phyloP scores from a whole-genome alignment of 2,113 vertebrate species.

The Myotis davidii region DNA sequence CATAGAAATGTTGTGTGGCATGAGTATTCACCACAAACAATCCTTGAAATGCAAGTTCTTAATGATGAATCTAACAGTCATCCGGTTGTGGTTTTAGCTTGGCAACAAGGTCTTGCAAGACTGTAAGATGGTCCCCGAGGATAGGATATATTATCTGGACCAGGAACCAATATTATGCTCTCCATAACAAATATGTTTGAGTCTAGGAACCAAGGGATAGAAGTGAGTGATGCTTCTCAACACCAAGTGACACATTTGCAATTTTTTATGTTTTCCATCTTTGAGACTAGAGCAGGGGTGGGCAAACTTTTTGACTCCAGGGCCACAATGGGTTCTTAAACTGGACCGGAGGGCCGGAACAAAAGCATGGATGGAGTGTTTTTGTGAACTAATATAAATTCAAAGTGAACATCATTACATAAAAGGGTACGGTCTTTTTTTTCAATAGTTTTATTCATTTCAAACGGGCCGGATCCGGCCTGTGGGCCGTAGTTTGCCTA shows the following conservation, averaged over 20 bases:
- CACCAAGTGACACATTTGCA: not conserved
- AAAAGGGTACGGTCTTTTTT: too few species aligned
- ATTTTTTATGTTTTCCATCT: not conserved
- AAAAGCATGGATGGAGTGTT: too few species aligned
- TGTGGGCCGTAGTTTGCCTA: too few species aligned
- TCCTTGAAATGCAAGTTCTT: not conserved
- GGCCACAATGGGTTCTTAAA: too few species aligned
- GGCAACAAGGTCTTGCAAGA: not conserved
- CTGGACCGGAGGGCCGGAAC: too few species aligned
- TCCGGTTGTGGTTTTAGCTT: not conserved
- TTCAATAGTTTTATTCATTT: too few species aligned
- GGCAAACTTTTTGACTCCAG: too few species aligned
- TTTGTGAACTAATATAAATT: too few species aligned
- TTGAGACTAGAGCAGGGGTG: not conserved
- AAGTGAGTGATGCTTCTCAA: not conserved
- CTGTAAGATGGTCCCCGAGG: not conserved
- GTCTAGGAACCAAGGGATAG: not conserved
- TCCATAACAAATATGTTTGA: not conserved
- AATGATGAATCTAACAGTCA: not conserved
- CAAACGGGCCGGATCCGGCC: too few species aligned
- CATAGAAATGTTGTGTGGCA: not conserved
- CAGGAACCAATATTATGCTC: not conserved
- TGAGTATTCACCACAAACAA: not conserved
- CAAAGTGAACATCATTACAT: too few species aligned
- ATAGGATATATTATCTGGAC: not conserved